These are phyloP conservation scores for Yponomeuta evonymella DNA, from an alignment of 2,888 invertebrate genomes.

Conservation along the genomic window DNA sequence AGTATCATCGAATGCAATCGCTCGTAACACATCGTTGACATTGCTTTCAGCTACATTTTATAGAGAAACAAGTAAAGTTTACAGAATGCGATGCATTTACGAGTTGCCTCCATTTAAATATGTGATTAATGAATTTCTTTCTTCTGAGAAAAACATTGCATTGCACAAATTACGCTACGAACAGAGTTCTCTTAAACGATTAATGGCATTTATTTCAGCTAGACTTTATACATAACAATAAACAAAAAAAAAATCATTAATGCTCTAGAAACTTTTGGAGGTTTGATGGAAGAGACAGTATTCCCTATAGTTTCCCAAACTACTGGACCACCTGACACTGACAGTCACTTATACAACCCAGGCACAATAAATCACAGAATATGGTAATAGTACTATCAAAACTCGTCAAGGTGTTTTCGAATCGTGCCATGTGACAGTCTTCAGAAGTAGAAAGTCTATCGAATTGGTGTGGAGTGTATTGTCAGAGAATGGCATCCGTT, in stretches of 20 bases:
- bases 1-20: background rate
- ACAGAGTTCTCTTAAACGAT: background rate
- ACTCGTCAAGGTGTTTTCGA: background rate
- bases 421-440: slow-evolving; percentile 8
- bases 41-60: slow-evolving; percentile 1
- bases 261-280: too few relatives aligned
- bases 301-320: background rate
- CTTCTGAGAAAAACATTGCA: background rate
- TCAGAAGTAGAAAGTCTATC: slow-evolving; percentile 51
- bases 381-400: background rate
- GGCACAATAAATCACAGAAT: background rate
- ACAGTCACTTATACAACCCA: background rate
- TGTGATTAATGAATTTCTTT: background rate
- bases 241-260: too few relatives aligned
- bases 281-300: background rate
- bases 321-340: background rate
- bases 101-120: slow-evolving; percentile 5
- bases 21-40: background rate
- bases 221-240: background rate
- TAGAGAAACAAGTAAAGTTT: background rate
- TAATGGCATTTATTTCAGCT: background rate
- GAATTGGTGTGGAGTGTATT: slow-evolving; percentile 24
- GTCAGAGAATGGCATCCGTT: slow-evolving; percentile 35
- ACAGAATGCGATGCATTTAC: background rate
- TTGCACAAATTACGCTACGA: background rate